Evolutionary conservation across 2,797 vertebrate species (phyloP).

Genomic region (Leptodactylus fallax): DNA sequence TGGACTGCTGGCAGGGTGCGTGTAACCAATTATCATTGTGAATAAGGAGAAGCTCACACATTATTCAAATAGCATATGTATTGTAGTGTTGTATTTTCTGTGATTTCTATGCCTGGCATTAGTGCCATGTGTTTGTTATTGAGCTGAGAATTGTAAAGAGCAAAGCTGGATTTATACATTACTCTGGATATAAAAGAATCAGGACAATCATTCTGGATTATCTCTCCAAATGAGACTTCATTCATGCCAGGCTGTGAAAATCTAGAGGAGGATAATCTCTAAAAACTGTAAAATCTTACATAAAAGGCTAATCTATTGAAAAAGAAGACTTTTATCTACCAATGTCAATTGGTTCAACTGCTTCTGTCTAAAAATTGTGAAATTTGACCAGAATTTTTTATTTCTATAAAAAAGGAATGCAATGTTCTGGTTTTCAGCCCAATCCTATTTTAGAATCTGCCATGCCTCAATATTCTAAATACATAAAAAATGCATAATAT

Average conservation of each 20-base stretch:
- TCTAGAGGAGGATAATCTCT: background rate
- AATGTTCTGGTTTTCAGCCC: background rate
- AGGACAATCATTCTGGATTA: constrained; percentile 17
- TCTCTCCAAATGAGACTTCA: background rate
- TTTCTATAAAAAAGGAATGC: background rate
- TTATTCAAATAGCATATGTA: background rate
- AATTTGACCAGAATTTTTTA: background rate
- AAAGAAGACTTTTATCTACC: background rate
- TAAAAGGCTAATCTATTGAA: constrained; percentile 9
- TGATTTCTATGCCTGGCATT: background rate
- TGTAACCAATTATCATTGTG: background rate
- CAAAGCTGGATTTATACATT: constrained; percentile 3
- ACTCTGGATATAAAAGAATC: background rate
- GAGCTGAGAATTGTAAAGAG: constrained; percentile 9
- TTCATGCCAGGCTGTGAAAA: background rate
- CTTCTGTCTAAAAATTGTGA: background rate
- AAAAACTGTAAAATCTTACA: background rate
- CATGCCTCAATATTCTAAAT: background rate
- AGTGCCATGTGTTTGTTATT: background rate
- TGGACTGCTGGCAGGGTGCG: background rate
- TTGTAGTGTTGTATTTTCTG: background rate
- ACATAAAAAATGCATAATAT: too few relatives aligned
- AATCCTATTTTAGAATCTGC: background rate
- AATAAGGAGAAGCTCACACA: background rate
- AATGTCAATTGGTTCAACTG: background rate